Base-by-base conservation (phyloP, 2,888 invertebrate species). In the Oxytorus armatus region DNA sequence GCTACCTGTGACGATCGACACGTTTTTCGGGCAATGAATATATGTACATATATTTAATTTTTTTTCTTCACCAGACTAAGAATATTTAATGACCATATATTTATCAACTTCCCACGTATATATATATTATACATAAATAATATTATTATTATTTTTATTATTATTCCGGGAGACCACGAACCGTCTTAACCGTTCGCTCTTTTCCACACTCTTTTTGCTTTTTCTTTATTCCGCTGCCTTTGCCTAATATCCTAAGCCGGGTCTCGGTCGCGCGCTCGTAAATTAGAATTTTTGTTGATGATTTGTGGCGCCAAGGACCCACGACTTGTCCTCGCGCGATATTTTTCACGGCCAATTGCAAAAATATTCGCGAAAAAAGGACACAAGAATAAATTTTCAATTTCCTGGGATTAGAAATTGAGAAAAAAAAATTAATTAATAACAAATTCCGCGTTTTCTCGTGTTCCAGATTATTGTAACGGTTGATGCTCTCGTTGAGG, bases 201-300 rank as follows among this genome's bases (percentile, higher is more conserved):
- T 73, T 78, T 65, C 23, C 42, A 42, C 57, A 36, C 36, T 33
- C 59, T 59, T 33, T 1, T 29, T 29, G 5, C 33, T 33, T 65
- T 59, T 51, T 47, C 16, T 33, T 55, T 16, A 33, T 68, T 29
- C n/a, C n/a, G n/a, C n/a, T 59, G 44, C 21, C 21, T n/a, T 57
- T 33, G 61, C 55, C 77, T 77, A 82, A 82, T n/a, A n/a, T n/a
- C n/a, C 84, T 85, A 84, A 87, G 85, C 86, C 86, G 83, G 68
- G 66, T 80, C n/a, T n/a, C 55, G 61, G 69, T 66, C 53, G 66
- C 51, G 39, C 79, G 85, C 84, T 83, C 88, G 86, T 89, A 89
- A 89, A 89, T 89, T 88, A 88, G 83, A 81, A 84, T 84, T 80
- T 79, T 84, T 85, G 82, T 82, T 82, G 85, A 88, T 89, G 89